Percentiles rank a stretch among this genome's conserved stretches.
Evolutionary conservation across 2,797 vertebrate species (phyloP).

Genomic region (Tinamus major): DNA sequence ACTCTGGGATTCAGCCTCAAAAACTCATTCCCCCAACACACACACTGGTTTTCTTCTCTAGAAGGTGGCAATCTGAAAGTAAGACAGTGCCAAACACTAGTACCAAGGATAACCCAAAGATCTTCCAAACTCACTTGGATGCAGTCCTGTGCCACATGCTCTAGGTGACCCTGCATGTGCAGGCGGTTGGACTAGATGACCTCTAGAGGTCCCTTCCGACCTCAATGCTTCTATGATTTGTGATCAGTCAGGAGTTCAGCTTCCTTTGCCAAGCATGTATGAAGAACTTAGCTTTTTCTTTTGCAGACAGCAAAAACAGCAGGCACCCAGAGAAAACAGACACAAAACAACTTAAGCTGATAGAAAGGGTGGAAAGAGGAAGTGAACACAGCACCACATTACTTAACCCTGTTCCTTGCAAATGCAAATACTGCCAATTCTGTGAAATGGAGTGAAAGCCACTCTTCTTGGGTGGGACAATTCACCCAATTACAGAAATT

Average conservation of each 20-base stretch:
- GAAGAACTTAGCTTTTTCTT: neutral
- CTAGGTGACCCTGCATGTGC: too few species aligned
- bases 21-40: neutral
- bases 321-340: neutral
- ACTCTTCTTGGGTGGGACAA: neutral
- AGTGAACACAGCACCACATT: neutral
- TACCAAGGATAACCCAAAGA: neutral
- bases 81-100: neutral
- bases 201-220: too few species aligned
- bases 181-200: too few species aligned
- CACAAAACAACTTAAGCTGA: neutral
- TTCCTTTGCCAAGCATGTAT: neutral
- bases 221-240: too few species aligned
- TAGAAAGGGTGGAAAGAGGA: neutral
- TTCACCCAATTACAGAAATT: slow-evolving; percentile 22
- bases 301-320: accelerated
- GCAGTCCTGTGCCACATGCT: too few species aligned
- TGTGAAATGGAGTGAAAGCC: slow-evolving; percentile 25
- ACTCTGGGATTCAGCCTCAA: neutral
- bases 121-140: too few species aligned
- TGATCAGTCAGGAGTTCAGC: neutral
- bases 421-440: neutral
- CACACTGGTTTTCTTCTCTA: neutral
- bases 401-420: neutral
- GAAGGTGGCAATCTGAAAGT: accelerated